These are phyloP conservation scores for Phaenicophaeus curvirostris DNA, from an alignment of 2,797 vertebrate species.

Conservation along the genomic window DNA sequence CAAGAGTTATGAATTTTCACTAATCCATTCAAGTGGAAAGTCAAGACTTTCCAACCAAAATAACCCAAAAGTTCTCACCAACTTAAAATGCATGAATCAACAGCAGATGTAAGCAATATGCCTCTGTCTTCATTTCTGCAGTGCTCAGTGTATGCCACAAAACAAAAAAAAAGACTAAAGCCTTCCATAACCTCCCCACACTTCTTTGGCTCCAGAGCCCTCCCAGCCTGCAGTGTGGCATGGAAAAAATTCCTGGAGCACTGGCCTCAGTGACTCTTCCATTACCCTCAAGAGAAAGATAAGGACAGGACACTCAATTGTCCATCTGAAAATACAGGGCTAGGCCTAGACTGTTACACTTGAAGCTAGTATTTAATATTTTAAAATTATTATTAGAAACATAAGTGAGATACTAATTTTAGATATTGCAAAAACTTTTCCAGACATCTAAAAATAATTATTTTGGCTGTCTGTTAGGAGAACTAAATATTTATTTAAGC, in stretches of 20 bases:
- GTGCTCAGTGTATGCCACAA: neutral
- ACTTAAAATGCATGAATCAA: neutral
- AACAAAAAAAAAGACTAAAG: neutral
- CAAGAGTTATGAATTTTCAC: neutral
- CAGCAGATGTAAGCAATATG: neutral
- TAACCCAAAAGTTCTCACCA: neutral
- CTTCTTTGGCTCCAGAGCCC: neutral
- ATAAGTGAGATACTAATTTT: neutral
- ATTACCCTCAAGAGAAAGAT: neutral
- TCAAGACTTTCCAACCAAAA: neutral
- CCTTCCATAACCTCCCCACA: neutral
- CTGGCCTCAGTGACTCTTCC: neutral
- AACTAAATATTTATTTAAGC: neutral
- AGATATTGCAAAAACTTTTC: neutral
- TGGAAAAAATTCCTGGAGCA: neutral
- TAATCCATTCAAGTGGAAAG: neutral
- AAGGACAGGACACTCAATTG: fast-evolving
- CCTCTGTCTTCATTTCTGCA: neutral
- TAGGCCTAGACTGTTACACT: neutral
- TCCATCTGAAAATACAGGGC: fast-evolving
- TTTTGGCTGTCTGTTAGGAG: neutral
- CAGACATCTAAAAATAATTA: neutral
- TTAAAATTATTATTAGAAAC: neutral
- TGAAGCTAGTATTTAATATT: neutral
- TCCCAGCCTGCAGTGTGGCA: neutral